Evolutionary conservation across 2,888 invertebrate species (phyloP), one percentile per base, ranked within the genome.

Genomic region (Eristalinus sepulchralis): DNA sequence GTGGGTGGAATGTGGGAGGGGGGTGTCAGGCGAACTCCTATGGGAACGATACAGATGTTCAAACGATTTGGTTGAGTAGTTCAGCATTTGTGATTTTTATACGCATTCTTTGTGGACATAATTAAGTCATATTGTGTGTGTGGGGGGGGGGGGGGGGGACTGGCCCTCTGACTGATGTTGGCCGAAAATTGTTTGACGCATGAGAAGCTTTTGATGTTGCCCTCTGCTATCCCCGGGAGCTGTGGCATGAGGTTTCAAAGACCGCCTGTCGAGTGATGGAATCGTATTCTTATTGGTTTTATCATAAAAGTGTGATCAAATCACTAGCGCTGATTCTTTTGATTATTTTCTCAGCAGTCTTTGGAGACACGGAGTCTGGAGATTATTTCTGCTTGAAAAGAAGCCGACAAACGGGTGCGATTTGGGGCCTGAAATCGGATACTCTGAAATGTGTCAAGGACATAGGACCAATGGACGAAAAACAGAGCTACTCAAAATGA

Each of bases 11-110:
- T 3, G 27, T 27, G 22, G 9, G 53, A 3, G 39, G 10, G 17
- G 47, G 0, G 10, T n/a, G n/a, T n/a, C n/a, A n/a, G 57, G 5
- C 11, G 1, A 57, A 57, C 39, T 55, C 64, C 60, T 77, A 73
- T 82, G 82, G 62, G 82, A 86, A 66, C 31, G 39, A 3, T 67
- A 77, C 82, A 86, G 85, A 86, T 86, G 85, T 86, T 82, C 64
- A 60, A 86, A 82, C 77, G 82, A 86, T 82, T 82, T 62, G 66
- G 64, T 73, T 78, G 70, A 82, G 70, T 55, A 55, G 82, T 70
- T 78, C 31, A 53, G 76, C 60, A 77, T 72, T 81, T 80, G 36
- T 39, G 62, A 68, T 80, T 71, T 78, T 71, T 59, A 59, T 68
- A 27, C 47, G 72, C 63, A 75, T 63, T 81, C 64, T 66, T 72